Evolutionary conservation across 2,113 vertebrate species (phyloP), one percentile per base, ranked within the genome.

Genomic region (Plestiodon gilberti): DNA sequence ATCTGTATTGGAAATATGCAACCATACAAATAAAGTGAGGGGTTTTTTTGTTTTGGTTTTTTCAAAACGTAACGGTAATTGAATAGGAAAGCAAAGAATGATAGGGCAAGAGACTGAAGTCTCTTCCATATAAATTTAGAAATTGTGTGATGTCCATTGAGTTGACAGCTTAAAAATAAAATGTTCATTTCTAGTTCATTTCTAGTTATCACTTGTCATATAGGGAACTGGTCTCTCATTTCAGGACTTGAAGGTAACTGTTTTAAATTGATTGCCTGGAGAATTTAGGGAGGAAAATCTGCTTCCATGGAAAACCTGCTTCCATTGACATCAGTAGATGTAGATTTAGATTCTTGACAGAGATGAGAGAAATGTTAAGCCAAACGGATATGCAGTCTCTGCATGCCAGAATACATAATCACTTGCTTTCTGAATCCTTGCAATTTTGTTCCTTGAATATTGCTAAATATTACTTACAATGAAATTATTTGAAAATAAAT

Each of bases 101-200:
- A 35, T 14, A 6, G 43, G 69, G 61, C 87, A 64, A 22, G 71
- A 40, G 85, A 64, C 8, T 62, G 1, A 81, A 78, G 10, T 84
- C 35, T 88, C 22, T 90, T 23, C 48, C 43, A 4, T 64, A 23
- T 4, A 75, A n/a, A 6, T 89, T 57, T 52, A 83, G 52, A 10
- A 77, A 62, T 85, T 75, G 67, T 0, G 18, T 84, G 9, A 74
- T 83, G 85, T 89, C 70, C 23, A 1, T 23, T 65, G 20, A 74
- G 35, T 70, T 86, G 80, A 85, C 52, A 92, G 57, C 3, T 43
- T 43, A 74, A 73, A 82, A 88, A 67, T 71, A 84, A 84, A 55
- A n/a, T 33, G 4, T 57, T 83, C 78, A n/a, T 20, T 23, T 81
- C 75, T 78, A 13, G 4, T 57, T 83, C 78, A n/a, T 20, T 23